Conservation (phyloP, 1,140 invertebrate species). For the Homarus americanus region DNA sequence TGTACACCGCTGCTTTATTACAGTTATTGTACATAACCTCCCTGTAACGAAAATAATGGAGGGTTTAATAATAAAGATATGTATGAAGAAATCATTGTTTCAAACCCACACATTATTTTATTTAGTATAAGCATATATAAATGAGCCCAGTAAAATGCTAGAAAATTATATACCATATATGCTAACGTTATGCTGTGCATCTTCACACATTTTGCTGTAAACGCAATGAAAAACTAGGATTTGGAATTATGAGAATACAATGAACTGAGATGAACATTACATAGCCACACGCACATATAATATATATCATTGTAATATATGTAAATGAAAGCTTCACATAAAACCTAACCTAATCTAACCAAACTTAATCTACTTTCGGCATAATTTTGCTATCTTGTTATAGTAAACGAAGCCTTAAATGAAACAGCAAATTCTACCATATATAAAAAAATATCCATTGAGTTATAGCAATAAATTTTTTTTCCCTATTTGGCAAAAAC, state of each 20-base stretch:
- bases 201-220: neutral
- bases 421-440: too few relatives aligned
- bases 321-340: too few relatives aligned
- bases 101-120: neutral
- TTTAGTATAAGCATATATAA: neutral
- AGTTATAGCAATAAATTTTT: too few relatives aligned
- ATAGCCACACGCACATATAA: neutral
- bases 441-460: too few relatives aligned
- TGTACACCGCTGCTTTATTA: neutral
- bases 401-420: too few relatives aligned
- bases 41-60: neutral
- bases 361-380: too few relatives aligned
- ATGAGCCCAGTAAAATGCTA: too few relatives aligned
- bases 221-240: neutral
- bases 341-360: too few relatives aligned
- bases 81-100: neutral
- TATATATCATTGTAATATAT: too few relatives aligned
- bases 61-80: neutral
- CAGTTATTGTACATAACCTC: conserved; percentile 12
- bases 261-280: neutral
- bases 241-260: neutral
- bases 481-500: too few relatives aligned
- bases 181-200: neutral
- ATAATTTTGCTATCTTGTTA: too few relatives aligned
- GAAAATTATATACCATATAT: too few relatives aligned